Base-by-base conservation (phyloP, 2,888 invertebrate genomes). In the Acheta domesticus region DNA sequence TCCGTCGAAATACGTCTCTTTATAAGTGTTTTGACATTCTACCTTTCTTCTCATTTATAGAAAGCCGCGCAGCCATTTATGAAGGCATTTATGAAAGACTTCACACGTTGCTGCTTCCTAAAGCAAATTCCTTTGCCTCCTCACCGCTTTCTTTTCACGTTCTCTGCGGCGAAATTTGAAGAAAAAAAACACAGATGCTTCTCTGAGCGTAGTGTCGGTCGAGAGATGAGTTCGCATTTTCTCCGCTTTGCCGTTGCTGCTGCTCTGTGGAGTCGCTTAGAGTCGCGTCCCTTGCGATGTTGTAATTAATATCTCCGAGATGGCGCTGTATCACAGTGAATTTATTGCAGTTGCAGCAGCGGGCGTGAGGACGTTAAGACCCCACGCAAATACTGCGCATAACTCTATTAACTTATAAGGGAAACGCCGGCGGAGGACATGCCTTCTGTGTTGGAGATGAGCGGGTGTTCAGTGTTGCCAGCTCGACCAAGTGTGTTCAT, bases 51-150 rank as follows among this genome's bases (percentile, higher is more conserved):
- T n/a, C 62, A 62, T 62, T 62, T 62, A 62, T 62, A 11, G 62
- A 62, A 62, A 19, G n/a, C 62, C 14, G n/a, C 14, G 62, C 14
- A 8, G n/a, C 14, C 62, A 62, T 62, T 62, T 62, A 62, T 62
- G 62, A 62, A 62, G 8, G 62, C 62, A 19, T 62, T 62, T 62
- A n/a, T 62, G 62, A 62, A 62, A 62, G n/a, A 62, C 62, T 62
- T 62, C 62, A 62, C 62, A 62, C 62, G 62, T 62, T 62, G 62
- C 16, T 62, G 62, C 62, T n/a, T 62, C n/a, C n/a, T 14, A 62
- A 62, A 62, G 62, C 62, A n/a, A 62, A 62, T 62, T 62, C 62
- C 62, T 14, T 62, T 62, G 62, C 62, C n/a, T 62, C n/a, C 62
- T 62, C n/a, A 19, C 62, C 62, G 62, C n/a, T 62, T 62, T 62